These are phyloP conservation scores for Sinocyclocheilus maitianheensis DNA, from an alignment of 2,113 vertebrate genomes.

Conservation along the genomic window DNA sequence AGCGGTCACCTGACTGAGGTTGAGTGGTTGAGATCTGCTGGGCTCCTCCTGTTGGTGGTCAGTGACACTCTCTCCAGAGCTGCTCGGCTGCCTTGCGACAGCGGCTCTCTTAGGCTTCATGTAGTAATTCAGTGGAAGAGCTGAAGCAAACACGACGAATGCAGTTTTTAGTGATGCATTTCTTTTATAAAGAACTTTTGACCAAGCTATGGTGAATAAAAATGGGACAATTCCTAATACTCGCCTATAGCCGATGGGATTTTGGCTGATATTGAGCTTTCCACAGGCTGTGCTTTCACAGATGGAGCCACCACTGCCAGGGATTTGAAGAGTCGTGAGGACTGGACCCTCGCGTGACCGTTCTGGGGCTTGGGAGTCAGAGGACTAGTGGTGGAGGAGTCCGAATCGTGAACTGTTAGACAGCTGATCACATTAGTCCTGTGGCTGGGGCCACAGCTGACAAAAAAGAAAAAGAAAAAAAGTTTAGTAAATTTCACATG, in stretches of 20 bases:
- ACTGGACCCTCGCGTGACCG: constrained; percentile 70
- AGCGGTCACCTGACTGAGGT: constrained; percentile 93
- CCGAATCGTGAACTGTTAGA: constrained; percentile 95
- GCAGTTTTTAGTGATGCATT: not conserved
- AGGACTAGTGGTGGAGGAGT: constrained; percentile 93
- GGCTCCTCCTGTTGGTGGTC: constrained; percentile 81
- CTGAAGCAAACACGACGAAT: not conserved
- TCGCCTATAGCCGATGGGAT: constrained; percentile 67
- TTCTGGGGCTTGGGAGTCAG: constrained; percentile 78
- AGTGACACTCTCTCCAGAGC: constrained; percentile 82
- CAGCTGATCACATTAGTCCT: constrained; percentile 98
- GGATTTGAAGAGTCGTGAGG: constrained; percentile 80
- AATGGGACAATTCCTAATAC: not conserved
- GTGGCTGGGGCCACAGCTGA: constrained; percentile 79
- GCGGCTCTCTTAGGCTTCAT: constrained; percentile 83
- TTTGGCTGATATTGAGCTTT: constrained; percentile 77
- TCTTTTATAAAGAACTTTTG: not conserved
- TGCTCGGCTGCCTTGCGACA: constrained; percentile 82
- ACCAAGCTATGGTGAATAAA: not conserved
- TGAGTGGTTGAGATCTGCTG: constrained; percentile 94
- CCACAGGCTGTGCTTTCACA: constrained; percentile 87
- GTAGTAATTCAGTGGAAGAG: constrained; percentile 63
- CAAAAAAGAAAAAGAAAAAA: not conserved
- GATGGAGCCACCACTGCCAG: constrained; percentile 84
- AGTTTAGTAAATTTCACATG: not conserved